Evolutionary conservation across 2,888 invertebrate genomes (phyloP).

Genomic region (Conomelus anceps): DNA sequence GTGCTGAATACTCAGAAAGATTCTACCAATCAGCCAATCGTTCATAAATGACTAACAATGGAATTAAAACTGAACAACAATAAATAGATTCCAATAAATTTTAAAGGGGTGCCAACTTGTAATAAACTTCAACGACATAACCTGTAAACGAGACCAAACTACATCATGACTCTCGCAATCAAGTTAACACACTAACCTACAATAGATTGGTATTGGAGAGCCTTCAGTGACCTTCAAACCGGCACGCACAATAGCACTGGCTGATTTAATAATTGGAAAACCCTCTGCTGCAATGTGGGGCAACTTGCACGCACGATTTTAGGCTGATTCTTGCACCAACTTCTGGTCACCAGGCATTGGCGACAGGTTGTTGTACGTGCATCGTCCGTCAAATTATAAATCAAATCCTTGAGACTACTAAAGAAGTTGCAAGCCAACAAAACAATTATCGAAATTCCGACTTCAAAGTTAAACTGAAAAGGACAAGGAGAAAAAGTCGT

Average conservation of each 20-base stretch:
- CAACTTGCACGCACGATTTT: background rate
- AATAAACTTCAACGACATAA: background rate
- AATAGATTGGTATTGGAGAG: background rate
- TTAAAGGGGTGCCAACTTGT: too few species aligned
- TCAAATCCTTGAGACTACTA: background rate
- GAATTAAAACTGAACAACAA: background rate
- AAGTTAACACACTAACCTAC: background rate
- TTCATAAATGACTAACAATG: too few species aligned
- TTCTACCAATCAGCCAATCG: too few species aligned
- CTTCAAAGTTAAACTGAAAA: background rate
- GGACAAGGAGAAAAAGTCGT: too few species aligned
- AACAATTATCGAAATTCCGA: background rate
- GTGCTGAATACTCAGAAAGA: too few species aligned
- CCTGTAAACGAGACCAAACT: background rate
- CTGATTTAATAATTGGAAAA: background rate
- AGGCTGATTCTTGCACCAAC: background rate
- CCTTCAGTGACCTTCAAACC: background rate
- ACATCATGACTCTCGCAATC: background rate
- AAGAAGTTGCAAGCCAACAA: background rate
- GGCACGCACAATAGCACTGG: background rate
- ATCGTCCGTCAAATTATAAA: background rate
- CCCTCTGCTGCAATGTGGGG: background rate
- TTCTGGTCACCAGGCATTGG: background rate
- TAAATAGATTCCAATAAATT: background rate
- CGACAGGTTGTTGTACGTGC: background rate